These are phyloP conservation scores for Endomychus coccineus DNA, from an alignment of 2,888 invertebrate species.

Conservation along the genomic window DNA sequence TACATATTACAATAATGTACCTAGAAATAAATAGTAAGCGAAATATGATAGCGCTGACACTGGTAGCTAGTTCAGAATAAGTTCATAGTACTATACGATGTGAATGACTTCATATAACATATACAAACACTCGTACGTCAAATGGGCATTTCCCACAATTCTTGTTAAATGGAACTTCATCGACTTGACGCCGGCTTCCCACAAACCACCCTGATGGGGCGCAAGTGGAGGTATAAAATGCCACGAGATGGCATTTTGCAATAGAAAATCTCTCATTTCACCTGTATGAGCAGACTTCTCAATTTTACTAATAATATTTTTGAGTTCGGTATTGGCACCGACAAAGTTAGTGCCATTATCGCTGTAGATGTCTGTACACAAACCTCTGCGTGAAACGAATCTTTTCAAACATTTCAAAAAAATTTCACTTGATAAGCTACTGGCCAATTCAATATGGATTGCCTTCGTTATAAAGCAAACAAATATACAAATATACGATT, in stretches of 20 bases:
- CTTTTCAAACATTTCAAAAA: slow-evolving; percentile 13
- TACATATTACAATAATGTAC: too few relatives aligned
- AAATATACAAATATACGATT: too few relatives aligned
- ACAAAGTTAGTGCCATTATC: slow-evolving; percentile 17
- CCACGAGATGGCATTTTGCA: slow-evolving; percentile 1
- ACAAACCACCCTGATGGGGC: slow-evolving; percentile 13
- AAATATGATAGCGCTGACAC: too few relatives aligned
- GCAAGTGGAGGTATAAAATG: slow-evolving; percentile 12
- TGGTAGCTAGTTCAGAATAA: too few relatives aligned
- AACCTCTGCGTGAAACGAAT: slow-evolving; percentile 16
- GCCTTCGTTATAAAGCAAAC: slow-evolving; percentile 19
- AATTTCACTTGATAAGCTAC: slow-evolving; percentile 14
- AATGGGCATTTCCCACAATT: slow-evolving; percentile 5
- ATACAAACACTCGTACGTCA: slow-evolving; percentile 10
- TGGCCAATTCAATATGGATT: slow-evolving; percentile 17
- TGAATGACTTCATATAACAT: too few relatives aligned
- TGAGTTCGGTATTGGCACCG: slow-evolving; percentile 8
- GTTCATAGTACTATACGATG: too few relatives aligned
- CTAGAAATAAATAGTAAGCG: too few relatives aligned
- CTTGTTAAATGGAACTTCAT: slow-evolving; percentile 6
- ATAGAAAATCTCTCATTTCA: slow-evolving; percentile 1
- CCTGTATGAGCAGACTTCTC: too few relatives aligned
- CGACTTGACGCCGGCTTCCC: slow-evolving; percentile 14
- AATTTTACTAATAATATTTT: background rate
- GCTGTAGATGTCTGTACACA: slow-evolving; percentile 13